Conservation (phyloP, 1,140 invertebrate species). For the Brachionus angularis region DNA sequence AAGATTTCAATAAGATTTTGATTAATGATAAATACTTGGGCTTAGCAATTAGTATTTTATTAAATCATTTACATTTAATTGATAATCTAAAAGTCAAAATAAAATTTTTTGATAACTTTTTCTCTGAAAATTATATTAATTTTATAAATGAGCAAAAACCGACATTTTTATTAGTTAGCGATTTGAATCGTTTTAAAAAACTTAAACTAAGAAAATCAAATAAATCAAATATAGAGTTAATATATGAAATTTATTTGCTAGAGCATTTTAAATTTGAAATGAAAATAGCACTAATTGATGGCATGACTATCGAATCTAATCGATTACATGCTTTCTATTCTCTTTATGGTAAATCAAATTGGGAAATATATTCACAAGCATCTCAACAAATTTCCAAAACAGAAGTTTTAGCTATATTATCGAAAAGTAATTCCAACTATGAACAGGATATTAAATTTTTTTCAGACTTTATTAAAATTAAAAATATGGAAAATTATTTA, state of each 20-base stretch:
- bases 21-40: not conserved
- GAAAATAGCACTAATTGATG: not conserved
- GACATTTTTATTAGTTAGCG: not conserved
- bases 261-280: not conserved
- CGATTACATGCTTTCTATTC: constrained; percentile 1
- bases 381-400: not conserved
- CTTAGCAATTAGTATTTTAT: constrained; percentile 6
- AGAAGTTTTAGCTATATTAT: not conserved
- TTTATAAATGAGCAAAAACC: constrained; percentile 2
- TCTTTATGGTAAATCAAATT: not conserved
- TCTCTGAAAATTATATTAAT: not conserved
- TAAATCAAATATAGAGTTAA: not conserved
- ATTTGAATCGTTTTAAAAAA: not conserved
- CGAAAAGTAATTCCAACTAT: not conserved
- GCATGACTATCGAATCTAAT: constrained; percentile 10
- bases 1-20: constrained; percentile 5
- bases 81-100: not conserved
- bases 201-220: not conserved
- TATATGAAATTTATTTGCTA: not conserved
- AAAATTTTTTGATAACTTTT: constrained; percentile 18
- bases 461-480: not conserved
- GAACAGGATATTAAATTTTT: not conserved
- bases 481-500: not conserved
- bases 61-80: not conserved
- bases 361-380: too few relatives aligned